Evolutionary conservation across 2,113 vertebrate species (phyloP), one percentile per base, ranked within the genome.

Genomic region (Tenebrosternarchus preto): DNA sequence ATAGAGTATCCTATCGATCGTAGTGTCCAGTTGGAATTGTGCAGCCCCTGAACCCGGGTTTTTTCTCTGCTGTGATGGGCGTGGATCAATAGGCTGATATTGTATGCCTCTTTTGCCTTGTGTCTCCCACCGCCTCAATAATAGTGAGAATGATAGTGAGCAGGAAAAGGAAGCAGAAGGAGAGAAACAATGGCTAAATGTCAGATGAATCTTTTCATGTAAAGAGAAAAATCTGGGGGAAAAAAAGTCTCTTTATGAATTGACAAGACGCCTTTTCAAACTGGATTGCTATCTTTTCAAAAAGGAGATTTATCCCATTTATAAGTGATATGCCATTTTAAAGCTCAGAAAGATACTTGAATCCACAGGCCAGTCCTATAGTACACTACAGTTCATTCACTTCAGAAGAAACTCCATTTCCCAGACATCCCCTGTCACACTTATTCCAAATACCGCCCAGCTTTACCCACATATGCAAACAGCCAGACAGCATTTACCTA

Each of bases 1-100:
- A 94, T 94, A 92, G 93, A 94, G 93, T 92, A 93, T 90, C 90
- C 90, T 94, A 95, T 95, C 90, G 94, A 95, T 94, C 91, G 92
- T 88, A 15, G 88, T 91, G 93, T 94, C 93, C 94, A 92, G 92
- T 92, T 86, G 82, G 88, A 85, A 87, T 85, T 89, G 85, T 86
- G 85, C 85, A 85, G 88, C 91, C 88, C 88, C 90, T 87, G 90
- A 93, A 89, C 93, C 83, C 83, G 88, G 88, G 90, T 93, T 94
- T 94, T 93, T 93, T 92, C 91, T 92, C 91, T 88, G 90, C 91
- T 84, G 89, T 94, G 93, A 94, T 92, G 92, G 92, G 91, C 89
- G 90, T 92, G 89, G 93, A 94, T 94, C 93, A 92, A 94, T 94
- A 93, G 85, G 85, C 90, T 90, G 88, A 92, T 92, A 93, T 93